phyloP scores from a whole-genome alignment of 2,888 invertebrate species.

The Limenitis camilla region DNA sequence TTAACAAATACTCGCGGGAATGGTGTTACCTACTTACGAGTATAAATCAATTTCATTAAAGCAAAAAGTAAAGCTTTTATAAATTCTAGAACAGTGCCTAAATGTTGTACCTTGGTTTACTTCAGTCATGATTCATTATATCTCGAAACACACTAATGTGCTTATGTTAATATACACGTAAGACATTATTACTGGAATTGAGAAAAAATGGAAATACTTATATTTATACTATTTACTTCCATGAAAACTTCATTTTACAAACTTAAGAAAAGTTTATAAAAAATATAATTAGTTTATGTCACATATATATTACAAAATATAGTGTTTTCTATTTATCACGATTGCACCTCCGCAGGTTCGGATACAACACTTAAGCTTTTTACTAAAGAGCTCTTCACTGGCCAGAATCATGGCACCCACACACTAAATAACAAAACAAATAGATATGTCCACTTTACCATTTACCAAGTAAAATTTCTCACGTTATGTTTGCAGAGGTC shows the following conservation, averaged over 20 bases:
- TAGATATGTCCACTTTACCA: slow-evolving; percentile 70
- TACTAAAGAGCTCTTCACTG: slow-evolving; percentile 46
- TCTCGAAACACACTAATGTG: no score
- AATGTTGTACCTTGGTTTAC: no score
- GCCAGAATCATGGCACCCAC: slow-evolving; percentile 65
- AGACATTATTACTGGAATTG: no score
- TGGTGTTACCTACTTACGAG: slow-evolving; percentile 12
- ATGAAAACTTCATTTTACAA: no score
- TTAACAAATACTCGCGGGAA: slow-evolving; percentile 35
- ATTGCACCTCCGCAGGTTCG: neutral
- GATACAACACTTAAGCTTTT: slow-evolving; percentile 36
- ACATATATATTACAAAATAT: neutral
- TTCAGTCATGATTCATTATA: no score
- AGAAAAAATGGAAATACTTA: no score
- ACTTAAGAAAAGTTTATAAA: no score
- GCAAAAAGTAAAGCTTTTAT: neutral
- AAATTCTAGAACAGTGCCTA: no score
- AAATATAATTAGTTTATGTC: no score
- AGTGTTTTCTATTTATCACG: slow-evolving; percentile 6
- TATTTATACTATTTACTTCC: no score
- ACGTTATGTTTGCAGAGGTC: slow-evolving; percentile 70
- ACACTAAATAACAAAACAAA: slow-evolving; percentile 71
- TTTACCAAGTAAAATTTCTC: slow-evolving; percentile 71
- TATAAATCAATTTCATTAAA: neutral
- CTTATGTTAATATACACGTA: no score